Evolutionary conservation across 1,140 invertebrate genomes (phyloP).

Genomic region (Scaptomyza hsui): DNA sequence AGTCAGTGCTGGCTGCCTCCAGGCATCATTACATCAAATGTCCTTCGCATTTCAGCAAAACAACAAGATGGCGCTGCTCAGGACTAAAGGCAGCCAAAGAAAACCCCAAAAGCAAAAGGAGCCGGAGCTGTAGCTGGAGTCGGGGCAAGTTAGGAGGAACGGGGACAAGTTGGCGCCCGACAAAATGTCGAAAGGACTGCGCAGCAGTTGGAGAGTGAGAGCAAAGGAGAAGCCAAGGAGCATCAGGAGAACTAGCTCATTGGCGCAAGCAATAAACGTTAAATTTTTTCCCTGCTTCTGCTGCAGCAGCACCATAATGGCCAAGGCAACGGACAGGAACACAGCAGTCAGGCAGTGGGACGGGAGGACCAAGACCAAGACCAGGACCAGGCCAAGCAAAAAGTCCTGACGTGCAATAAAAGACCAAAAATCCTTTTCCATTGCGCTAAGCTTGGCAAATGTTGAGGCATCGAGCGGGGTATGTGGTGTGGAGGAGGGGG

Average conservation of each 20-base stretch:
- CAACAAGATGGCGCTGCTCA: slow-evolving; percentile 79
- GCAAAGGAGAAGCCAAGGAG: not conserved
- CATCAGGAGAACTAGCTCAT: slow-evolving; percentile 69
- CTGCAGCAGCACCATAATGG: slow-evolving; percentile 63
- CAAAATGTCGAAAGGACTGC: slow-evolving; percentile 69
- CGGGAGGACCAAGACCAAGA: slow-evolving; percentile 11
- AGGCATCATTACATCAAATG: slow-evolving; percentile 83
- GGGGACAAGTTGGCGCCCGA: slow-evolving; percentile 73
- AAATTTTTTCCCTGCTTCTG: slow-evolving; percentile 75
- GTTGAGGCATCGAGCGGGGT: slow-evolving; percentile 24
- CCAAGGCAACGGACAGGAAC: slow-evolving; percentile 43
- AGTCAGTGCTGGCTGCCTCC: slow-evolving; percentile 71
- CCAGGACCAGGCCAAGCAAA: slow-evolving; percentile 20
- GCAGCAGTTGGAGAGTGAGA: slow-evolving; percentile 26
- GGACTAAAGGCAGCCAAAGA: slow-evolving; percentile 66
- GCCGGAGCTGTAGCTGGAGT: slow-evolving; percentile 15
- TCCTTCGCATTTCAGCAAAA: slow-evolving; percentile 82
- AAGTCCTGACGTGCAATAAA: slow-evolving; percentile 80
- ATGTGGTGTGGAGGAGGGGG: not conserved
- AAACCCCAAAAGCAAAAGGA: slow-evolving; percentile 63
- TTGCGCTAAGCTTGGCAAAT: slow-evolving; percentile 75
- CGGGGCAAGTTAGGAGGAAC: slow-evolving; percentile 26
- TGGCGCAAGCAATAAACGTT: slow-evolving; percentile 82
- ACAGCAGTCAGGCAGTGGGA: slow-evolving; percentile 17
- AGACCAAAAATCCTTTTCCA: slow-evolving; percentile 82